Evolutionary conservation across 2,888 invertebrate genomes (phyloP).

Genomic region (Ligdia adustata): DNA sequence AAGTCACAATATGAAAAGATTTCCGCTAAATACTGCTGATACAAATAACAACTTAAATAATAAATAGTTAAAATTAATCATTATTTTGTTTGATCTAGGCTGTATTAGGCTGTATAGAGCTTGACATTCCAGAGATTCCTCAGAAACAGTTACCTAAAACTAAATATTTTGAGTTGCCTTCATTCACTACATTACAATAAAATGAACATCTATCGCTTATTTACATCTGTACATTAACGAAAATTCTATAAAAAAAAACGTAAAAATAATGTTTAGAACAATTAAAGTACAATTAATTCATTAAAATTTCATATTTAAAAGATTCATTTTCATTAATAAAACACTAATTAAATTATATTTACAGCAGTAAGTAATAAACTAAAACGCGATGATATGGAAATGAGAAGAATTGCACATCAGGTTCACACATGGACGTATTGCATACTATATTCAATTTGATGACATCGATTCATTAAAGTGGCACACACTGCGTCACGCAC

Average conservation of each 20-base stretch:
- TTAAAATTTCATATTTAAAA: slow-evolving; percentile 71
- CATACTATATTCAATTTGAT: slow-evolving; percentile 52
- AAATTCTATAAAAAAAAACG: slow-evolving; percentile 72
- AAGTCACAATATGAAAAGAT: slow-evolving; percentile 80
- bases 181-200: slow-evolving; percentile 59
- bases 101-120: slow-evolving; percentile 5
- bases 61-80: slow-evolving; percentile 57
- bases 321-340: slow-evolving; percentile 45
- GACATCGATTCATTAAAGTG: slow-evolving; percentile 49
- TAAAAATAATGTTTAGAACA: slow-evolving; percentile 76
- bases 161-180: slow-evolving; percentile 35
- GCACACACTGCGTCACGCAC: slow-evolving; percentile 46
- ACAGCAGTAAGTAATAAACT: slow-evolving; percentile 77
- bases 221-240: slow-evolving; percentile 82
- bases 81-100: slow-evolving; percentile 14
- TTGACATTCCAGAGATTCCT: slow-evolving; percentile 6
- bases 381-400: slow-evolving; percentile 80
- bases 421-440: slow-evolving; percentile 77
- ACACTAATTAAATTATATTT: slow-evolving; percentile 80
- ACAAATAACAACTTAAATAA: slow-evolving; percentile 79
- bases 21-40: slow-evolving; percentile 73
- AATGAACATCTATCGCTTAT: slow-evolving; percentile 75
- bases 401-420: slow-evolving; percentile 80
- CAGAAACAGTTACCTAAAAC: background rate
- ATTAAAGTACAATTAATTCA: slow-evolving; percentile 62